These are phyloP conservation scores for Cataglyphis albicans DNA, from an alignment of 2,888 invertebrate genomes.

Conservation along the genomic window DNA sequence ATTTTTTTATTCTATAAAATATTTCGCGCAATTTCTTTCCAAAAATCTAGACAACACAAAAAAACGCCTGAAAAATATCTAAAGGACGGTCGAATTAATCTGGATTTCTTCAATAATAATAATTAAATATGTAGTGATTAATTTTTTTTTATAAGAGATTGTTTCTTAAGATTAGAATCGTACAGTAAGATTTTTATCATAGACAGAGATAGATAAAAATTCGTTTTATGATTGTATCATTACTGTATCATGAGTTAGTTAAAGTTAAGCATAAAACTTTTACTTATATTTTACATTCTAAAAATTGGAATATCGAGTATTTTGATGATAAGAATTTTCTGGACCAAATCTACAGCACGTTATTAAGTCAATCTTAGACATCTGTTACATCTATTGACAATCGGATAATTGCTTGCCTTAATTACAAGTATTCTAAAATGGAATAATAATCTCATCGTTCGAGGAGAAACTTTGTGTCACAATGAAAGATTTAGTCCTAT, in stretches of 20 bases:
- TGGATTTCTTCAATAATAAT: background rate
- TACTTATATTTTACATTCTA: background rate
- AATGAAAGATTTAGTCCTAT: background rate
- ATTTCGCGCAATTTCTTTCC: background rate
- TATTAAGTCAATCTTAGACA: slow-evolving; percentile 16
- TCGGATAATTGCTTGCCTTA: background rate
- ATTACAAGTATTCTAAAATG: slow-evolving; percentile 9
- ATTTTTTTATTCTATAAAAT: background rate
- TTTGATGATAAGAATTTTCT: slow-evolving; percentile 23
- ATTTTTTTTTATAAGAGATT: slow-evolving; percentile 11
- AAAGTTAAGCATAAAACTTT: slow-evolving; percentile 24
- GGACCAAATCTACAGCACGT: slow-evolving; percentile 8
- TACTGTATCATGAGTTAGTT: slow-evolving; percentile 5
- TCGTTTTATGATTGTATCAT: background rate
- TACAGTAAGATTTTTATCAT: background rate
- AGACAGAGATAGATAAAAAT: slow-evolving; percentile 23
- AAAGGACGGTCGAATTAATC: background rate
- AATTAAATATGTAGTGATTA: slow-evolving; percentile 13
- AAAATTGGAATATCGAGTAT: slow-evolving; percentile 3
- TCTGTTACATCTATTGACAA: background rate
- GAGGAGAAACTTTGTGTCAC: slow-evolving; percentile 6
- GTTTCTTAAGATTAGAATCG: slow-evolving; percentile 23
- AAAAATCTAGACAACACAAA: background rate
- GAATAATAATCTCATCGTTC: slow-evolving; percentile 4
- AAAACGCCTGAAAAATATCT: slow-evolving; percentile 11